Base-by-base conservation (phyloP, 2,113 vertebrate species). In the Chaetops frenatus region DNA sequence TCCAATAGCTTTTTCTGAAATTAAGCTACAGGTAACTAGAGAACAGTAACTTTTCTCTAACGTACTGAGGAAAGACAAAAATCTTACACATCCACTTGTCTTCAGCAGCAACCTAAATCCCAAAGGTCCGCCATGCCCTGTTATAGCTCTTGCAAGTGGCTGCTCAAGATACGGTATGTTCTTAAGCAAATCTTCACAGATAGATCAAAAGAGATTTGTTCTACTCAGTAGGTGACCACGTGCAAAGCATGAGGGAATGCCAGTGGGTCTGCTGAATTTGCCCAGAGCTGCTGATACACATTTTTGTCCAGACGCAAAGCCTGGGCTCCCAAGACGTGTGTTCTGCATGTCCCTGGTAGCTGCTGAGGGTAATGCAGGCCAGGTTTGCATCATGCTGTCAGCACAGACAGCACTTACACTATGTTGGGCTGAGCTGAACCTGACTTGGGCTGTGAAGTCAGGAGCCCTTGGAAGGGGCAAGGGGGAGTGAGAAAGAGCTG, bases 101-200 rank as follows among this genome's bases (percentile, higher is more conserved):
- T 90, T 44, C 60, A 65, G 65, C 90, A 98, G 97, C 65, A 90
- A 78, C 71, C 35, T 95, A 64, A 97, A 97, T 91, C 90, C 94
- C 56, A 73, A 95, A 72, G 97, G 83, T 83, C 36, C 92, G 74
- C 19, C 86, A 0, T 96, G 84, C 80, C 98, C 98, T 1, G 96
- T 90, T 94, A 97, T 98, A 57, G 18, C 76, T 81, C 97, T 98
- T 6, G 94, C 96, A 36, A 96, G 94, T 38, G 78, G 86, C 53
- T 98, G 97, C 84, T 87, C 94, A 28, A 97, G 91, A 95, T 98
- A 98, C 0, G 97, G 98, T 98, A 97, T 0, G 97, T 97, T 82
- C 56, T 47, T 64, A 71, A 42, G 42, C 53, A 91, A 65, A 36
- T 76, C 24, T 64, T 85, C 61, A 14, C 40, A 15, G 27, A 21